Conservation (phyloP, 2,888 invertebrate genomes). For the Melipona bicolor region DNA sequence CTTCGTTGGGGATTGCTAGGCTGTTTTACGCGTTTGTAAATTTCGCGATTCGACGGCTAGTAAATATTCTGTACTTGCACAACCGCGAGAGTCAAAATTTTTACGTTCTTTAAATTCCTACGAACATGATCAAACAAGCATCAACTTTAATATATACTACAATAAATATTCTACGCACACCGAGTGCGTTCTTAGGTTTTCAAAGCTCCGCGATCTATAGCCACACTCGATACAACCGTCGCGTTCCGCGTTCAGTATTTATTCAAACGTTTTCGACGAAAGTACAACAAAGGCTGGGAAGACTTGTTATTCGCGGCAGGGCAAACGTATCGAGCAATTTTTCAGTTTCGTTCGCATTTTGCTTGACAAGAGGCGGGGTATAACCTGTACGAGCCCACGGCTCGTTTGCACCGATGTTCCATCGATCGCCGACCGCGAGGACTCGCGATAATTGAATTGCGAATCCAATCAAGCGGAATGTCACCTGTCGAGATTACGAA, state of each 20-base stretch:
- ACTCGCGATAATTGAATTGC: slow-evolving; percentile 71
- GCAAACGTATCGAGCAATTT: neutral
- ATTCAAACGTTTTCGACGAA: neutral
- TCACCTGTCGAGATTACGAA: slow-evolving; percentile 66
- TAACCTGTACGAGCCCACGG: neutral
- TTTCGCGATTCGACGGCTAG: neutral
- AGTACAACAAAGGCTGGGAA: neutral
- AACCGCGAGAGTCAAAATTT: too few relatives aligned
- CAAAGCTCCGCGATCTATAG: too few relatives aligned
- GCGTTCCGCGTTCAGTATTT: neutral
- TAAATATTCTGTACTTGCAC: neutral
- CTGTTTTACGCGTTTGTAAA: neutral
- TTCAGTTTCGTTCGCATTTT: neutral
- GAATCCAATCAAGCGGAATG: slow-evolving; percentile 71
- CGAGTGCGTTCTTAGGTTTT: too few relatives aligned
- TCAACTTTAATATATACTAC: too few relatives aligned
- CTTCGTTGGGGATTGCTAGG: neutral
- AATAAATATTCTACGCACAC: too few relatives aligned
- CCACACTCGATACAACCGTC: neutral
- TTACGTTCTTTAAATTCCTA: too few relatives aligned
- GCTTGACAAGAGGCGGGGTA: slow-evolving; percentile 27
- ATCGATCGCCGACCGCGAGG: slow-evolving; percentile 66
- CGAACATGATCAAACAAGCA: too few relatives aligned
- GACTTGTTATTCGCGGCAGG: neutral
- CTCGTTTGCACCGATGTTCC: slow-evolving; percentile 66